A percentile compares a stretch with the other conserved stretches of the same genome.
Evolutionary conservation across 1,140 invertebrate genomes (phyloP).

Genomic region (Anadara kagoshimensis): DNA sequence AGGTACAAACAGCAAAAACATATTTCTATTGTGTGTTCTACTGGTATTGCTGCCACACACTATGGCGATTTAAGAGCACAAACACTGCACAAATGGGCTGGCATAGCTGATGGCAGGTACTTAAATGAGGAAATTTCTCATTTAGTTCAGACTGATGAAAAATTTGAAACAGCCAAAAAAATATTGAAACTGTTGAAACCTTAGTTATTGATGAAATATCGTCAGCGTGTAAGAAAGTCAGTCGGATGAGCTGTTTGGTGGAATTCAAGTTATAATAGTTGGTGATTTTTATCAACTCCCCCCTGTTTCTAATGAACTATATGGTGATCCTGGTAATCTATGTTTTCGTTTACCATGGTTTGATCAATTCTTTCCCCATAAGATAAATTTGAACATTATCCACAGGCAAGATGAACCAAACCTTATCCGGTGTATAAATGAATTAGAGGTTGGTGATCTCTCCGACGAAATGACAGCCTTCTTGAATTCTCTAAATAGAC

Average conservation of each 20-base stretch:
- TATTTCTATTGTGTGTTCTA: slow-evolving; percentile 16
- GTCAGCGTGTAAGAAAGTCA: slow-evolving; percentile 21
- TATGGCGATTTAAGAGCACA: background rate
- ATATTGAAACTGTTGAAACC: slow-evolving; percentile 4
- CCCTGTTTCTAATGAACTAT: slow-evolving; percentile 28
- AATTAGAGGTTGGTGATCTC: slow-evolving; percentile 1
- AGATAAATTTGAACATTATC: slow-evolving; percentile 15
- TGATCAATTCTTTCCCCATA: slow-evolving; percentile 18
- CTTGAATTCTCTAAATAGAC: background rate
- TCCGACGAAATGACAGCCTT: slow-evolving; percentile 18
- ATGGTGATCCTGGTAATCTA: slow-evolving; percentile 23
- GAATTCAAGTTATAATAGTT: slow-evolving; percentile 31
- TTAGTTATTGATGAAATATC: slow-evolving; percentile 38
- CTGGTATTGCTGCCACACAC: slow-evolving; percentile 22
- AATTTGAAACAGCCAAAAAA: background rate
- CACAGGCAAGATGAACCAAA: slow-evolving; percentile 1
- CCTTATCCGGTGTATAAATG: slow-evolving; percentile 14
- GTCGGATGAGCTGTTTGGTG: slow-evolving; percentile 10
- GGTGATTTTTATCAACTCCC: slow-evolving; percentile 40
- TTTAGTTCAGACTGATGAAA: slow-evolving; percentile 7
- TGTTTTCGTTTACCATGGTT: slow-evolving; percentile 22
- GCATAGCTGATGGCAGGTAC: slow-evolving; percentile 21
- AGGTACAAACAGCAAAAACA: slow-evolving; percentile 4
- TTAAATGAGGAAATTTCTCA: slow-evolving; percentile 3
- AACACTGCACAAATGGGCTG: slow-evolving; percentile 24